Evolutionary conservation across 2,113 vertebrate genomes (phyloP).

Genomic region (Coregonus clupeaformis): DNA sequence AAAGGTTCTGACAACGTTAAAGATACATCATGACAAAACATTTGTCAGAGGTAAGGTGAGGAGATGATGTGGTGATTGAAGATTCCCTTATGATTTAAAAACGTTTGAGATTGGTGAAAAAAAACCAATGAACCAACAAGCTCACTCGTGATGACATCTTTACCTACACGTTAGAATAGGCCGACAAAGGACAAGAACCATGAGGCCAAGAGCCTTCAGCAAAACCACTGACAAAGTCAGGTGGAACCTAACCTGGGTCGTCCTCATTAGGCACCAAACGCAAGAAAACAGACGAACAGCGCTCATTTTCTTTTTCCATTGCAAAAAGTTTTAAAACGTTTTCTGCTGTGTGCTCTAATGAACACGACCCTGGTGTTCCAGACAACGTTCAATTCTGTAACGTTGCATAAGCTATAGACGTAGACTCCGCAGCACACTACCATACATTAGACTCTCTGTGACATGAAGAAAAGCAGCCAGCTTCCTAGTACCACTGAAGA

Average conservation of each 20-base stretch:
- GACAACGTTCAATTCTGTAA: slow-evolving; percentile 32
- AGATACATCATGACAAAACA: neutral
- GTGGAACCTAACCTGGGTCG: neutral
- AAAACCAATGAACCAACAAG: slow-evolving; percentile 5
- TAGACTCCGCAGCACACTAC: slow-evolving; percentile 17
- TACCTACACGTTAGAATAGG: slow-evolving; percentile 22
- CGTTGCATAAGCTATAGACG: slow-evolving; percentile 17
- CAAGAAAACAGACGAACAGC: too few species aligned
- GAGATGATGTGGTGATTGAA: slow-evolving; percentile 7
- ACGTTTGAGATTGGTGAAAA: slow-evolving; percentile 4
- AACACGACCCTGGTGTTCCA: neutral
- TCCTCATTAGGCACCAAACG: neutral
- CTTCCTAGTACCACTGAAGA: slow-evolving; percentile 28
- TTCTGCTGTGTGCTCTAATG: neutral
- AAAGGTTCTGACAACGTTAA: neutral
- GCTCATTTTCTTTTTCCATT: too few species aligned
- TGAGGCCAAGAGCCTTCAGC: slow-evolving; percentile 13
- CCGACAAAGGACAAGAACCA: slow-evolving; percentile 15
- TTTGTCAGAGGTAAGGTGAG: slow-evolving; percentile 1
- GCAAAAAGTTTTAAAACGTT: too few species aligned
- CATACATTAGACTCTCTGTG: neutral
- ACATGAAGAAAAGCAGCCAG: slow-evolving; percentile 29
- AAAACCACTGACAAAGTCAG: slow-evolving; percentile 23
- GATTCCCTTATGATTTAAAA: slow-evolving; percentile 29
- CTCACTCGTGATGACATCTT: neutral